Evolutionary conservation across 2,797 vertebrate species (phyloP), one percentile per base, ranked within the genome.

Genomic region (Danio albolineatus): DNA sequence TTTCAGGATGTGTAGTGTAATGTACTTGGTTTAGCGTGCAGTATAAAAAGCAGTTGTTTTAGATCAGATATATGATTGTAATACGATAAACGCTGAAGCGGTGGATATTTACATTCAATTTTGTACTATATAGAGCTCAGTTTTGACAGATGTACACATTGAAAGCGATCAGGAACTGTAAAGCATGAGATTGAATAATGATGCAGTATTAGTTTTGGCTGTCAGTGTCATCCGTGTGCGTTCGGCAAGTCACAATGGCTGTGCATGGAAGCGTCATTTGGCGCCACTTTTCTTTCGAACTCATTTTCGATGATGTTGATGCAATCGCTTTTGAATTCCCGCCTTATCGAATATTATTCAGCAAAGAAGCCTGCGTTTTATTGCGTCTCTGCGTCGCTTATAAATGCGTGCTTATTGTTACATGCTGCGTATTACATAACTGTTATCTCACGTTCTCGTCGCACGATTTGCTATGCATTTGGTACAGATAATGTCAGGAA

Each of bases 211-310:
- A 17, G 75, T 51, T 70, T 61, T 7, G 21, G 28, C 76, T 69
- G 76, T 69, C 56, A 57, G 8, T 51, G 48, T 65, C 60, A 51
- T 62, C 2, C 2, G 9, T 51, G 28, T 17, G 54, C n/a, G 28
- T n/a, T 28, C 28, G 28, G 38, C 13, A 7, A 10, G 61, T 48
- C 41, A 61, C 65, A 43, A 49, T 19, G 44, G 54, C 49, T 10
- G 62, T 66, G 44, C 59, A 73, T 73, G 36, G 51, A 59, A 48
- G 71, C 69, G 54, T 82, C 21, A 38, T 93, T 95, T 95, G 93
- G 94, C 94, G 94, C 94, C 94, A 95, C 93, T 95, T 95, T 89
- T 94, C 88, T 54, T 51, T 72, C 12, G 19, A 67, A 64, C 8
- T 8, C 9, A 4, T 21, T 51, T 19, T 76, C 1, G 28, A 5